A percentile compares a stretch with the other conserved stretches of the same genome.
Evolutionary conservation across 2,797 vertebrate genomes (phyloP).

Genomic region (Hafferia zeledoni): DNA sequence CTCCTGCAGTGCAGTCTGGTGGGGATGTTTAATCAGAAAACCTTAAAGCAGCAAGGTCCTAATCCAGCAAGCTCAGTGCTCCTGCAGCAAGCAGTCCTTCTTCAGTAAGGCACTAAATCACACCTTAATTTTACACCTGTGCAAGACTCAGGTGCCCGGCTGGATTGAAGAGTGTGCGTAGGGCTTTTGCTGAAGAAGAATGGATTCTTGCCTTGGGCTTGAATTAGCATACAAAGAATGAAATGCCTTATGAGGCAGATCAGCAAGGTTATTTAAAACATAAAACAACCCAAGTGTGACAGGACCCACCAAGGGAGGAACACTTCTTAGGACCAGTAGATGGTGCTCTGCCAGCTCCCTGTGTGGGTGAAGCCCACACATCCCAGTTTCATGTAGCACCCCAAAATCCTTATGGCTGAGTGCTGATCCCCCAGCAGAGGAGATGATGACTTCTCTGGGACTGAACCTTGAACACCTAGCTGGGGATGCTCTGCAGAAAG

Average conservation of each 20-base stretch:
- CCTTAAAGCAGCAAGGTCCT: slow-evolving; percentile 37
- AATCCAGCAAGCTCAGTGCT: background rate
- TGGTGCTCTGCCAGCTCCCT: background rate
- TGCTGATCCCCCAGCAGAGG: background rate
- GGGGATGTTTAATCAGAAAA: slow-evolving; percentile 69
- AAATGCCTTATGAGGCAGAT: background rate
- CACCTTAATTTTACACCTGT: background rate
- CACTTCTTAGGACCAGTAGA: background rate
- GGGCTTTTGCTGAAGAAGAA: background rate
- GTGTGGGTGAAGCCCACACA: background rate
- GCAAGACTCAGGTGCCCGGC: background rate
- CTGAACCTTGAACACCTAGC: background rate
- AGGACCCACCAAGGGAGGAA: background rate
- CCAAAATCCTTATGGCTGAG: background rate
- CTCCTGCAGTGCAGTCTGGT: slow-evolving; percentile 67
- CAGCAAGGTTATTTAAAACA: slow-evolving; percentile 10
- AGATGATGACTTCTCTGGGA: background rate
- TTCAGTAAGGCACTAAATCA: slow-evolving; percentile 14
- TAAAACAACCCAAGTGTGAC: background rate
- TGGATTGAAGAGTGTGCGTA: background rate
- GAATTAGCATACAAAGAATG: slow-evolving; percentile 11
- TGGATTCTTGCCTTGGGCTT: background rate
- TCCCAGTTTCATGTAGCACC: background rate
- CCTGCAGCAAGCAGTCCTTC: background rate
- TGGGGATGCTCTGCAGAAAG: background rate